A percentile compares a stretch with the other conserved stretches of the same genome.
Evolutionary conservation across 1,140 invertebrate genomes (phyloP).

Genomic region (Dolichoris vasculosae): DNA sequence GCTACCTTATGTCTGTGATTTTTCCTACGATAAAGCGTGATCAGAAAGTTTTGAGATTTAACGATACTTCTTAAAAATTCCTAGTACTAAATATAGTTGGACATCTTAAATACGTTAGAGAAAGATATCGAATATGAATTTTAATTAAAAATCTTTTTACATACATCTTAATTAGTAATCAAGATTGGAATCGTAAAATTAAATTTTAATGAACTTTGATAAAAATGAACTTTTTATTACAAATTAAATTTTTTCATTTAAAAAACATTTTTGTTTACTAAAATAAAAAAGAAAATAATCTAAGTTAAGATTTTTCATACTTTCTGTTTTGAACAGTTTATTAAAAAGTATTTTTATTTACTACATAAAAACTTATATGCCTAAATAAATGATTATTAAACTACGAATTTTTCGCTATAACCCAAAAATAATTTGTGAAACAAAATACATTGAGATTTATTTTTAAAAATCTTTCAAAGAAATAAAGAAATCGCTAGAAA

Average conservation of each 20-base stretch:
- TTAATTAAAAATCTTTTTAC: slow-evolving; percentile 13
- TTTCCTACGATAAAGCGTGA: slow-evolving; percentile 43
- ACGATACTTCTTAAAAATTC: slow-evolving; percentile 31
- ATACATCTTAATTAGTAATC: slow-evolving; percentile 6
- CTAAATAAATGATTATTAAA: slow-evolving; percentile 2
- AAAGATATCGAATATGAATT: slow-evolving; percentile 34
- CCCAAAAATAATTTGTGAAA: neutral
- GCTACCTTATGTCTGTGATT: slow-evolving; percentile 39
- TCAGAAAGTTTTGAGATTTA: slow-evolving; percentile 32
- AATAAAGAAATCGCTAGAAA: neutral
- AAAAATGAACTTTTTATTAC: neutral
- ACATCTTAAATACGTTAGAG: slow-evolving; percentile 44
- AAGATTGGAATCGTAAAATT: neutral
- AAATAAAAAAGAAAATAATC: neutral
- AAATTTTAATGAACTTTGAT: neutral
- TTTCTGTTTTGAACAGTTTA: neutral
- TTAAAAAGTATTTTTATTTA: neutral
- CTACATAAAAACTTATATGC: neutral
- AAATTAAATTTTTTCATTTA: neutral
- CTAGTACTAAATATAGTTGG: slow-evolving; percentile 43
- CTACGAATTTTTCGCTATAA: neutral
- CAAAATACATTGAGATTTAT: neutral
- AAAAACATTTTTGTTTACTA: neutral
- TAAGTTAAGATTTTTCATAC: neutral
- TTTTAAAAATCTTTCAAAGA: neutral